Evolutionary conservation across 2,888 invertebrate species (phyloP).

Genomic region (Eilema sororculum): DNA sequence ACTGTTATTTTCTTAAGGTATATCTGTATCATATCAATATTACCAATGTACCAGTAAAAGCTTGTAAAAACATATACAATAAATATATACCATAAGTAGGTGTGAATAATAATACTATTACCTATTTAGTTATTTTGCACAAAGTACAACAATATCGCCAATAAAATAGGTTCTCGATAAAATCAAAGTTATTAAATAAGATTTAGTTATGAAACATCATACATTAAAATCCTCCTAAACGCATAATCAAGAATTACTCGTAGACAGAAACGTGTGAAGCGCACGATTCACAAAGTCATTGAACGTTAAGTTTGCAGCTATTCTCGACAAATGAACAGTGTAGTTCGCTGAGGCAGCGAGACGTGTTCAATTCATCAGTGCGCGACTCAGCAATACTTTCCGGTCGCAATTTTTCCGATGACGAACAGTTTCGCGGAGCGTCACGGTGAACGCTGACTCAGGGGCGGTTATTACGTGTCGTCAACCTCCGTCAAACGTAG

Average conservation of each 20-base stretch:
- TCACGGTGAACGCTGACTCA: conserved; percentile 59
- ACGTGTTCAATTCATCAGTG: conserved; percentile 61
- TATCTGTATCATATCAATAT: no score
- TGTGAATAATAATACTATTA: no score
- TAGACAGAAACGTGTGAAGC: conserved; percentile 40
- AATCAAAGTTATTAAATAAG: no score
- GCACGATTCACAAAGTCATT: conserved; percentile 44
- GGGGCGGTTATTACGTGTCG: conserved; percentile 53
- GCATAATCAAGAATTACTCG: background rate
- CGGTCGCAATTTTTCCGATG: conserved; percentile 69
- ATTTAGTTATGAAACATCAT: no score
- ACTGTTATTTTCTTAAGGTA: no score
- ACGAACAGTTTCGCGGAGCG: conserved; percentile 66
- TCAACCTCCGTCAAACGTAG: conserved; percentile 46
- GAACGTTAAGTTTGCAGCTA: conserved; percentile 47
- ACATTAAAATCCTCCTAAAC: background rate
- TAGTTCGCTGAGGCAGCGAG: conserved; percentile 44
- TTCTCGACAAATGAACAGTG: conserved; percentile 52
- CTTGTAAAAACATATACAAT: no score
- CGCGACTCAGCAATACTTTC: conserved; percentile 54
- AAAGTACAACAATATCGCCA: no score
- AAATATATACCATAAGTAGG: no score
- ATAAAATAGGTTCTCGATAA: no score
- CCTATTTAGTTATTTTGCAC: no score
- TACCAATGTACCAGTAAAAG: no score